Percentiles rank a stretch among this genome's conserved stretches.
Conservation (phyloP, 2,797 vertebrate species). For the Enteromius viviparus region DNA sequence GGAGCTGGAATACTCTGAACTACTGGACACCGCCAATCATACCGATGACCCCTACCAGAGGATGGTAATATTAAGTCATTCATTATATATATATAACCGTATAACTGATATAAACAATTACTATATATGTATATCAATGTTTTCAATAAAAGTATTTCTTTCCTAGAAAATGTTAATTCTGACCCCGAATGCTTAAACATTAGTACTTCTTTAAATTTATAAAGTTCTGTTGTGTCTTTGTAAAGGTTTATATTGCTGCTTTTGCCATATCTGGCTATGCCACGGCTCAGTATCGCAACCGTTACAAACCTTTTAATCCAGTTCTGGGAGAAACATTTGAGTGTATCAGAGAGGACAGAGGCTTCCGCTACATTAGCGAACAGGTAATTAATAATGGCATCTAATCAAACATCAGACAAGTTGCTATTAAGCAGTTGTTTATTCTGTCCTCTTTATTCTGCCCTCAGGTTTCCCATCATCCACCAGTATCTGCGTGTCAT, state of each 20-base stretch:
- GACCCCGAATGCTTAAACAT: background rate
- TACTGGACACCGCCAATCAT: slow-evolving; percentile 84
- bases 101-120: no score
- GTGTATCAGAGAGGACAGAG: slow-evolving; percentile 84
- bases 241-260: slow-evolving; percentile 88
- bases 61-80: slow-evolving; percentile 75
- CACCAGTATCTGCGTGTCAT: slow-evolving; percentile 92
- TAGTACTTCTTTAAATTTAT: background rate
- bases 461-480: slow-evolving; percentile 89
- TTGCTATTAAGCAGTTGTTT: slow-evolving; percentile 4
- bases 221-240: slow-evolving; percentile 10
- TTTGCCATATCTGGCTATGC: slow-evolving; percentile 92
- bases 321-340: slow-evolving; percentile 93
- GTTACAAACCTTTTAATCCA: slow-evolving; percentile 94
- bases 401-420: background rate
- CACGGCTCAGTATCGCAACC: slow-evolving; percentile 86
- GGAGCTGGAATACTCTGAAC: slow-evolving; percentile 89
- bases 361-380: slow-evolving; percentile 89
- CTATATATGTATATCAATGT: background rate
- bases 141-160: background rate
- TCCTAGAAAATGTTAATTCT: background rate
- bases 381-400: slow-evolving; percentile 75
- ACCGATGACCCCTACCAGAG: slow-evolving; percentile 85
- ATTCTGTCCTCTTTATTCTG: background rate
- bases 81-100: no score